Evolutionary conservation across 2,888 invertebrate genomes (phyloP).

Genomic region (Caenorhabditis doughertyi): DNA sequence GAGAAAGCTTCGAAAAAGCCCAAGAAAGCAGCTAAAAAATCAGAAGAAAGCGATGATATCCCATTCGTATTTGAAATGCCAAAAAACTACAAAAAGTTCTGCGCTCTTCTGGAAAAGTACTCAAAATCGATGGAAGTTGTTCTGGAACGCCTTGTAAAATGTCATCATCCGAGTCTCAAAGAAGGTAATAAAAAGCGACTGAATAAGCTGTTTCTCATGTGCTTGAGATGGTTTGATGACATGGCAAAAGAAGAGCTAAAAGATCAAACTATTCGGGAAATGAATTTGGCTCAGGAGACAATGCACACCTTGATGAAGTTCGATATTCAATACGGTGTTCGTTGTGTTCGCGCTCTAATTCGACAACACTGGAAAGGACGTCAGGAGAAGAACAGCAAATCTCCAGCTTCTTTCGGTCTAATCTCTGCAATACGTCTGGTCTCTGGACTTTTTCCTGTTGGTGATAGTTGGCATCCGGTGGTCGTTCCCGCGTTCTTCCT

Average conservation of each 20-base stretch:
- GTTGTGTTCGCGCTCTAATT: constrained; percentile 74
- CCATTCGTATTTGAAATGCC: constrained; percentile 75
- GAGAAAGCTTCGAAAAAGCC: constrained; percentile 16
- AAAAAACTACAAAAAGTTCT: constrained; percentile 67
- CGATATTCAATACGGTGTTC: constrained; percentile 72
- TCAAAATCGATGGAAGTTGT: constrained; percentile 80
- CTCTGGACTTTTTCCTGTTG: constrained; percentile 90
- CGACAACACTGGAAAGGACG: constrained; percentile 69
- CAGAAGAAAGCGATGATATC: constrained; percentile 10
- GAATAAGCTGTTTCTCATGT: constrained; percentile 87
- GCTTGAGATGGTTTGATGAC: constrained; percentile 68
- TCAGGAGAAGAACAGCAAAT: constrained; percentile 48
- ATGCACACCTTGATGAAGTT: constrained; percentile 69
- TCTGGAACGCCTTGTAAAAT: constrained; percentile 90
- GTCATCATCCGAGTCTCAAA: constrained; percentile 90
- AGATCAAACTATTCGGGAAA: constrained; percentile 34
- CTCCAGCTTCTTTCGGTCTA: constrained; percentile 65
- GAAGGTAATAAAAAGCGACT: constrained; percentile 90
- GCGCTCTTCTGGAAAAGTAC: constrained; percentile 59
- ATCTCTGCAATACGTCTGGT: constrained; percentile 87
- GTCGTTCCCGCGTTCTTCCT: constrained; percentile 91
- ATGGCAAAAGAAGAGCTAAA: constrained; percentile 59
- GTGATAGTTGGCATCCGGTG: constrained; percentile 92
- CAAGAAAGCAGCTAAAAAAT: neutral
- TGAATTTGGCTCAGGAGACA: constrained; percentile 45